Evolutionary conservation across 2,797 vertebrate species (phyloP).

Genomic region (Artibeus lituratus): DNA sequence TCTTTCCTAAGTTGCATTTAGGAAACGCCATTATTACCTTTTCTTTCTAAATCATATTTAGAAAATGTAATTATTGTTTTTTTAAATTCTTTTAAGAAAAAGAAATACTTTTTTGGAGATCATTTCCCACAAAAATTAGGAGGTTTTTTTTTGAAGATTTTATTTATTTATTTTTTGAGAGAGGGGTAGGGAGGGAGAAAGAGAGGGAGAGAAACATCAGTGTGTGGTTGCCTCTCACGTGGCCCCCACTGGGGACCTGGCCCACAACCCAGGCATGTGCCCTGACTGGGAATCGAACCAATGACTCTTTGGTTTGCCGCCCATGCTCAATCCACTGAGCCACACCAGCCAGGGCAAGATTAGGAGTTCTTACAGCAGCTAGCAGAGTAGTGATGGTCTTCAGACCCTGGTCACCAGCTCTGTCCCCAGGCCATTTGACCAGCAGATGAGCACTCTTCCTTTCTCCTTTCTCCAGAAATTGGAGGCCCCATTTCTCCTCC

Average conservation of each 20-base stretch:
- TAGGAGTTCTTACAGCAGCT: not conserved
- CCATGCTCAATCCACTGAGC: too few relatives aligned
- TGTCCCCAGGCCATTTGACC: not conserved
- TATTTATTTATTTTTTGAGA: too few relatives aligned
- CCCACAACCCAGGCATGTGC: too few relatives aligned
- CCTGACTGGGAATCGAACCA: too few relatives aligned
- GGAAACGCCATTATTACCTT: not conserved
- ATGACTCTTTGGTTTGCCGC: too few relatives aligned
- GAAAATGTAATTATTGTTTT: not conserved
- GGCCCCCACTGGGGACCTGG: too few relatives aligned
- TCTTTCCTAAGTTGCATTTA: not conserved
- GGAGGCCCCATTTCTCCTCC: not conserved
- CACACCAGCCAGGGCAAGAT: not conserved
- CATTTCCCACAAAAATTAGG: not conserved
- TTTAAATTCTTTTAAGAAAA: not conserved
- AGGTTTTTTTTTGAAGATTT: too few relatives aligned
- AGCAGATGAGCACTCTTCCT: not conserved
- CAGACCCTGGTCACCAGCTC: not conserved
- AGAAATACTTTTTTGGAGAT: not conserved
- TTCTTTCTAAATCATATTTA: conserved; percentile 10
- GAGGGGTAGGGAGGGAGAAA: too few relatives aligned
- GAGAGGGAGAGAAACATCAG: too few relatives aligned
- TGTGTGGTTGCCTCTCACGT: too few relatives aligned
- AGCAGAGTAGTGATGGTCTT: not conserved
- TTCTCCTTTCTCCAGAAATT: not conserved